Evolutionary conservation across 1,140 invertebrate species (phyloP).

Genomic region (Diorhabda sublineata): DNA sequence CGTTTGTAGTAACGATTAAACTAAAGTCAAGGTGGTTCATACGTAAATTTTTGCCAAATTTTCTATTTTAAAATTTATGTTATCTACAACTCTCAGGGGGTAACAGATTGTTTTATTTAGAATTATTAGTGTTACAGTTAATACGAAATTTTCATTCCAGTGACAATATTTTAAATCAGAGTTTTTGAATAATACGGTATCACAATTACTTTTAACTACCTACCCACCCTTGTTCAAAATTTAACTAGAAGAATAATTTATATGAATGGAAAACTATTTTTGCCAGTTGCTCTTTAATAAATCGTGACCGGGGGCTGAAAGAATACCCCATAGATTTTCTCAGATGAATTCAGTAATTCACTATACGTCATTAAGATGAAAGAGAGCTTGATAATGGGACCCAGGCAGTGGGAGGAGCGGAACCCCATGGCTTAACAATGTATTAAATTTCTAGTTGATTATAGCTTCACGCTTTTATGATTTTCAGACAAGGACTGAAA

Average conservation of each 20-base stretch:
- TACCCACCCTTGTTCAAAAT: not conserved
- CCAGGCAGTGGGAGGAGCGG: constrained; percentile 11
- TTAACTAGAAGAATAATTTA: not conserved
- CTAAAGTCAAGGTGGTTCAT: too few species aligned
- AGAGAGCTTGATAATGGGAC: constrained; percentile 7
- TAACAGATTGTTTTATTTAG: too few species aligned
- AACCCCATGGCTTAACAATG: constrained; percentile 17
- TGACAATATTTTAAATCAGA: too few species aligned
- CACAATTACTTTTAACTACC: too few species aligned
- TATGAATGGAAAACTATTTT: not conserved
- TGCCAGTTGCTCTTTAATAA: constrained; percentile 6
- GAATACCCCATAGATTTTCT: constrained; percentile 15
- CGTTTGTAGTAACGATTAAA: too few species aligned
- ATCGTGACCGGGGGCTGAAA: not conserved
- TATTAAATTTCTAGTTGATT: constrained; percentile 25
- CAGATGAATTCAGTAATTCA: constrained; percentile 1
- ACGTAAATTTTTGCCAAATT: too few species aligned
- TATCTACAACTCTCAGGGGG: too few species aligned
- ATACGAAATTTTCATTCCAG: too few species aligned
- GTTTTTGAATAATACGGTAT: too few species aligned
- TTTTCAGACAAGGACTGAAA: constrained; percentile 13
- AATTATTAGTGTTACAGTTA: too few species aligned
- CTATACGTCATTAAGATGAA: constrained; percentile 22
- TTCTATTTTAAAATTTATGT: too few species aligned
- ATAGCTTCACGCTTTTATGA: constrained; percentile 24